Evolutionary conservation across 1,140 invertebrate species (phyloP).

Genomic region (Drosophila guanche): DNA sequence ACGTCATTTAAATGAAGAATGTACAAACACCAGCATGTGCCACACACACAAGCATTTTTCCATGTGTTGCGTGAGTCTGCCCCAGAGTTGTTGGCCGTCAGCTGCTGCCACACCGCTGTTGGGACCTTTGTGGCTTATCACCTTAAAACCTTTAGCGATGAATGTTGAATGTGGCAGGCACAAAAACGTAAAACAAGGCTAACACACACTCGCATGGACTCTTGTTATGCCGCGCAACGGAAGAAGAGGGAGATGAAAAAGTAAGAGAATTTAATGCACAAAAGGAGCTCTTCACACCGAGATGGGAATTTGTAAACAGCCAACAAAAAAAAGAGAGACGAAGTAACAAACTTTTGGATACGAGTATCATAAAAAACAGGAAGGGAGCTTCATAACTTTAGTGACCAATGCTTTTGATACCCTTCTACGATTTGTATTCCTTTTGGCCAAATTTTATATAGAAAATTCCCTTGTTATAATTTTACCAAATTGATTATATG

Average conservation of each 20-base stretch:
- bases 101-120: slow-evolving; percentile 35
- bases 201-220: slow-evolving; percentile 29
- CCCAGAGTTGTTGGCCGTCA: slow-evolving; percentile 35
- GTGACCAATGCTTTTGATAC: slow-evolving; percentile 11
- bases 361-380: slow-evolving; percentile 37
- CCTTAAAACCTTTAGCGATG: slow-evolving; percentile 48
- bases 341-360: slow-evolving; percentile 42
- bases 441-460: no score
- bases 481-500: no score
- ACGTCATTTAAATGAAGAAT: slow-evolving; percentile 54
- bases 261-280: slow-evolving; percentile 44
- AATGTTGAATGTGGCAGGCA: slow-evolving; percentile 42
- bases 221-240: slow-evolving; percentile 30
- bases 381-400: slow-evolving; percentile 4
- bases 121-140: slow-evolving; percentile 50
- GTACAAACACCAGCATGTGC: slow-evolving; percentile 8
- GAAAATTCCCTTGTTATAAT: no score
- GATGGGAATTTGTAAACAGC: slow-evolving; percentile 49
- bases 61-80: slow-evolving; percentile 25
- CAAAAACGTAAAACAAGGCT: slow-evolving; percentile 31
- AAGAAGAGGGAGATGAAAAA: slow-evolving; percentile 35
- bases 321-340: slow-evolving; percentile 16
- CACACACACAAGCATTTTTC: not conserved
- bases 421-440: slow-evolving; percentile 6
- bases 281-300: slow-evolving; percentile 35